Evolutionary conservation across 2,888 invertebrate species (phyloP).

Genomic region (Pachycephus smyrnensis): DNA sequence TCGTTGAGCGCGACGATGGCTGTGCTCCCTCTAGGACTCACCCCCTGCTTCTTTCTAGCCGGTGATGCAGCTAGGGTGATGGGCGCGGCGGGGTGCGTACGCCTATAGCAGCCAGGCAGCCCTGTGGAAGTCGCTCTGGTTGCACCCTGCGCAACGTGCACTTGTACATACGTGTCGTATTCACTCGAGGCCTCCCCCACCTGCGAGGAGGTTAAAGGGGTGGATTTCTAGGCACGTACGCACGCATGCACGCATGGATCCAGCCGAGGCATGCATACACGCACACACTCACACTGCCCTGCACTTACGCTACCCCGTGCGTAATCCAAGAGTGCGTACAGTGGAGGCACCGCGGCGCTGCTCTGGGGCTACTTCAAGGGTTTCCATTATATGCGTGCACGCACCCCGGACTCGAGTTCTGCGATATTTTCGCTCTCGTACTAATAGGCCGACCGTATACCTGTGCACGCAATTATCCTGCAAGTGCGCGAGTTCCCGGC

Average conservation of each 20-base stretch:
- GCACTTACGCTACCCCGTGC: slow-evolving; percentile 22
- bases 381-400: slow-evolving; percentile 63
- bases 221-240: slow-evolving; percentile 58
- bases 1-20: not conserved
- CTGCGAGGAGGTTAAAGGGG: slow-evolving; percentile 43
- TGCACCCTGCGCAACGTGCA: slow-evolving; percentile 39
- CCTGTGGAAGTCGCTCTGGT: not conserved
- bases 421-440: slow-evolving; percentile 39
- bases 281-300: slow-evolving; percentile 19
- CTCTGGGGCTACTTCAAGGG: slow-evolving; percentile 61
- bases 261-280: slow-evolving; percentile 43
- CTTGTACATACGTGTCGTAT: slow-evolving; percentile 60
- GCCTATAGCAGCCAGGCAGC: not conserved
- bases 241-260: slow-evolving; percentile 31
- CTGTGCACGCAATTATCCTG: slow-evolving; percentile 54
- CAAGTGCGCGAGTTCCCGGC: slow-evolving; percentile 36
- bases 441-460: slow-evolving; percentile 52
- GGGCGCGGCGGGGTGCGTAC: not conserved
- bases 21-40: not conserved
- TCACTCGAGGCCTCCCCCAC: slow-evolving; percentile 45
- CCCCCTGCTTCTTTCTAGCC: not conserved
- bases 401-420: slow-evolving; percentile 43
- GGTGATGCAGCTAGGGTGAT: not conserved
- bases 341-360: slow-evolving; percentile 14
- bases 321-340: slow-evolving; percentile 41